Evolutionary conservation across 2,113 vertebrate species (phyloP).

Genomic region (Aptenodytes forsteri): DNA sequence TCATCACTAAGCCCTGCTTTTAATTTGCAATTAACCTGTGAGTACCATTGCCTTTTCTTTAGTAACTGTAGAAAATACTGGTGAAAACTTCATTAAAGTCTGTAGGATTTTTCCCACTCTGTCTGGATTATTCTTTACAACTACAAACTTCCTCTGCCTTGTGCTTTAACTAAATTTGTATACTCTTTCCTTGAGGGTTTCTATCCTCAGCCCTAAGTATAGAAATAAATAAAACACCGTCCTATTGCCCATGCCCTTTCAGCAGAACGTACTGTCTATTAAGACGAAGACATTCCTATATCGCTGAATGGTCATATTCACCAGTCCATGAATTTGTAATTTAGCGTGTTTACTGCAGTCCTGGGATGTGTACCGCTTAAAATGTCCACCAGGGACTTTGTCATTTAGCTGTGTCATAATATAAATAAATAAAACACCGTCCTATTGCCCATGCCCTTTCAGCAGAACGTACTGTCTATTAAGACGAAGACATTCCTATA

Average conservation of each 20-base stretch:
- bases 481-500: not conserved
- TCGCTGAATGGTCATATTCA: too few species aligned
- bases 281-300: not conserved
- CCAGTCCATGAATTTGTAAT: too few species aligned
- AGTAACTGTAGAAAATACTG: not conserved
- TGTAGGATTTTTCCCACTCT: not conserved
- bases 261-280: not conserved
- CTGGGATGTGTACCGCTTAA: too few species aligned
- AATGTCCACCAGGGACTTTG: too few species aligned
- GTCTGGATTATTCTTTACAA: not conserved
- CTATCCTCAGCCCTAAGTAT: not conserved
- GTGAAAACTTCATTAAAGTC: not conserved
- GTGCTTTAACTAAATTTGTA: not conserved
- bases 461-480: not conserved
- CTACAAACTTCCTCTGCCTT: not conserved
- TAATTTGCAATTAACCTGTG: slow-evolving; percentile 25
- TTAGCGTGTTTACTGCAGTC: too few species aligned
- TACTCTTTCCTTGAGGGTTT: not conserved
- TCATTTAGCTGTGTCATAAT: too few species aligned
- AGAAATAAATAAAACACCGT: slow-evolving; percentile 16
- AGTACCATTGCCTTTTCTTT: not conserved
- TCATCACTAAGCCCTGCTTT: not conserved
- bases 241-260: not conserved
- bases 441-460: not conserved
- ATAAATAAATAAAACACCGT: slow-evolving; percentile 18